Evolutionary conservation across 2,113 vertebrate species (phyloP), one percentile per base, ranked within the genome.

Genomic region (Nipponia nippon): DNA sequence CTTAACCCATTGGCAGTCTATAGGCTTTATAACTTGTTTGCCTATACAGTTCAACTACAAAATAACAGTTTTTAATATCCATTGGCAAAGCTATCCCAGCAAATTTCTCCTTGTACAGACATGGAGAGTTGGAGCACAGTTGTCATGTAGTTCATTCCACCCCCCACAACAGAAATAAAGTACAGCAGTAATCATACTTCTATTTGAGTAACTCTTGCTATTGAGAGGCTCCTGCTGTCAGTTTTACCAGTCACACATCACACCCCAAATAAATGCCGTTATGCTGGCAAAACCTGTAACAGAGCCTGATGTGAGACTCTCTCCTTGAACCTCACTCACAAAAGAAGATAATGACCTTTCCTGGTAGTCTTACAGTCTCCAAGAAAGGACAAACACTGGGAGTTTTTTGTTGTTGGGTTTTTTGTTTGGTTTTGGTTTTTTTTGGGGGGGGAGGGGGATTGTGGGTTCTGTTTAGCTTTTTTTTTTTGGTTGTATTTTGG

Each of bases 381-480:
- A 52, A 29, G 13, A 58, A 70, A 36, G 6, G 6, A 81, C 14
- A 87, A 79, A 70, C 9, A 29, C 2, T 7, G 5, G 3, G 8
- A 53, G 3, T 4, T 20, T 26, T 11, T 34, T 65, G 6, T 50
- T 61, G 16, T n/a, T n/a, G 4, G 2, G 2, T 1, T 16, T 63
- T 18, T 11, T 10, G 14, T 16, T 27, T 27, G 49, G 49, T 52
- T 42, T 42, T 40, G 10, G 1, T 13, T 17, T 72, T 50, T 36
- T 71, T 9, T 1, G 16, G 46, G 47, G 6, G 4, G 8, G 16
- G 12, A 16, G 0, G 0, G 0, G 4, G 2, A 63, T 2, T 50
- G 11, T 10, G 15, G 21, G 38, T 63, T 72, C 55, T 5, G 7
- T 83, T 83, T 46, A 30, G 12, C 34, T 26, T 3, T 0, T 4